Evolutionary conservation across 2,888 invertebrate genomes (phyloP).

Genomic region (Drosophila meridiana): DNA sequence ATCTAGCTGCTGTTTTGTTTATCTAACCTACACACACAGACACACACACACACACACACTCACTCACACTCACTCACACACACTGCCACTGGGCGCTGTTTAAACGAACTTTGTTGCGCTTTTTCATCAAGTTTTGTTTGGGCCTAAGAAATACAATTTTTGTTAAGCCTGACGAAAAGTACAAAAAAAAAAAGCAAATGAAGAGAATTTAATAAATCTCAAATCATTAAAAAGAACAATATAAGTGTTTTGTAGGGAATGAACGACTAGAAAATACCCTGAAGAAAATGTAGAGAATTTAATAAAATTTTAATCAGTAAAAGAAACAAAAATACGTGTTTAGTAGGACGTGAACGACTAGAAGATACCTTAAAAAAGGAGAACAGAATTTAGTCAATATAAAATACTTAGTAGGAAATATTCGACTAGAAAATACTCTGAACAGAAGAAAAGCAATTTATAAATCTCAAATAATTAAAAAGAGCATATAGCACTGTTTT

Average conservation of each 20-base stretch:
- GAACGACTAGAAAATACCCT: background rate
- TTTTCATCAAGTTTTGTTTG: constrained; percentile 16
- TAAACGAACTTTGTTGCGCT: constrained; percentile 43
- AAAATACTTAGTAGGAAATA: background rate
- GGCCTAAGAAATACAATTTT: constrained; percentile 29
- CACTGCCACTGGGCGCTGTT: constrained; percentile 22
- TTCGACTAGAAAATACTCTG: background rate
- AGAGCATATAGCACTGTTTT: too few relatives aligned
- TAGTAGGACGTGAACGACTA: background rate
- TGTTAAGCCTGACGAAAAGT: constrained; percentile 24
- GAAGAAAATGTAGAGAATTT: background rate
- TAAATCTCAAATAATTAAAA: too few relatives aligned
- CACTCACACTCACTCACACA: constrained; percentile 25
- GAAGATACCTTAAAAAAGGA: background rate
- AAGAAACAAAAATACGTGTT: background rate
- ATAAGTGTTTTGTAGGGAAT: background rate
- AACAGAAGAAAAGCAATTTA: too few relatives aligned
- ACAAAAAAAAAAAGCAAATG: background rate
- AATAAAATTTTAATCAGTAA: background rate
- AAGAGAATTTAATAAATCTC: constrained; percentile 3
- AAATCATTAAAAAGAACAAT: background rate
- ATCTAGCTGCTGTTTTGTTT: constrained; percentile 58
- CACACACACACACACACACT: constrained; percentile 25
- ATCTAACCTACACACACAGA: constrained; percentile 54
- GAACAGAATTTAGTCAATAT: background rate